phyloP scores from a whole-genome alignment of 2,888 invertebrate species.

The Chrysopilus asiliformis region DNA sequence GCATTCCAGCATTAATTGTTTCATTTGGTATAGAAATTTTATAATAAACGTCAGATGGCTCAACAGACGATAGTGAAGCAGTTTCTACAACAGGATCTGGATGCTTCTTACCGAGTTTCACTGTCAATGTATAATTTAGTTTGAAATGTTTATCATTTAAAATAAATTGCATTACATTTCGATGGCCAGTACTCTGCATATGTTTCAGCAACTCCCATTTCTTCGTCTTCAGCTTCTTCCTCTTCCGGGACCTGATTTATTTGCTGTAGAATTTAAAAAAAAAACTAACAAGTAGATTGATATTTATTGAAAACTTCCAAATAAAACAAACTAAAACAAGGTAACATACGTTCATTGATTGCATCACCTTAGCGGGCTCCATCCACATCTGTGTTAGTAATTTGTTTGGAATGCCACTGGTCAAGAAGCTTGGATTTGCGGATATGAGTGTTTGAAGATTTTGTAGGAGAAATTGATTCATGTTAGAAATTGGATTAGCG shows the following conservation, averaged over 20 bases:
- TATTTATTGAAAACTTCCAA: too few relatives aligned
- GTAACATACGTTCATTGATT: slow-evolving; percentile 18
- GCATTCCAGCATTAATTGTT: slow-evolving; percentile 65
- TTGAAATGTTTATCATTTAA: neutral
- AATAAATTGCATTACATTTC: too few relatives aligned
- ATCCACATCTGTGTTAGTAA: slow-evolving; percentile 48
- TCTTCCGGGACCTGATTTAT: slow-evolving; percentile 40
- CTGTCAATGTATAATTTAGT: slow-evolving; percentile 34
- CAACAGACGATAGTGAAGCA: slow-evolving; percentile 89
- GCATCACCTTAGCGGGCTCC: slow-evolving; percentile 38
- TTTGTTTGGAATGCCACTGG: slow-evolving; percentile 40
- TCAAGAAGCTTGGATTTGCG: slow-evolving; percentile 33
- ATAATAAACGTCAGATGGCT: slow-evolving; percentile 89
- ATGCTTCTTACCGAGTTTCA: slow-evolving; percentile 88
- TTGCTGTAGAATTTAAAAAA: slow-evolving; percentile 4
- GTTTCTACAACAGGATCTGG: slow-evolving; percentile 99
- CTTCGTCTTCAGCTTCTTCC: slow-evolving; percentile 84
- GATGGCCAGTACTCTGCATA: slow-evolving; percentile 97
- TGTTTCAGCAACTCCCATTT: slow-evolving; percentile 95
- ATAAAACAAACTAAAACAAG: too few relatives aligned
- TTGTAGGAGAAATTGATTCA: slow-evolving; percentile 27
- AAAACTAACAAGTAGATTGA: slow-evolving; percentile 1
- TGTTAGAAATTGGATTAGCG: slow-evolving; percentile 18
- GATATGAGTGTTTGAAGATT: slow-evolving; percentile 32
- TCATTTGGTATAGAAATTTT: slow-evolving; percentile 69